Evolutionary conservation across 2,888 invertebrate genomes (phyloP).

Genomic region (Hydropsyche betteni): DNA sequence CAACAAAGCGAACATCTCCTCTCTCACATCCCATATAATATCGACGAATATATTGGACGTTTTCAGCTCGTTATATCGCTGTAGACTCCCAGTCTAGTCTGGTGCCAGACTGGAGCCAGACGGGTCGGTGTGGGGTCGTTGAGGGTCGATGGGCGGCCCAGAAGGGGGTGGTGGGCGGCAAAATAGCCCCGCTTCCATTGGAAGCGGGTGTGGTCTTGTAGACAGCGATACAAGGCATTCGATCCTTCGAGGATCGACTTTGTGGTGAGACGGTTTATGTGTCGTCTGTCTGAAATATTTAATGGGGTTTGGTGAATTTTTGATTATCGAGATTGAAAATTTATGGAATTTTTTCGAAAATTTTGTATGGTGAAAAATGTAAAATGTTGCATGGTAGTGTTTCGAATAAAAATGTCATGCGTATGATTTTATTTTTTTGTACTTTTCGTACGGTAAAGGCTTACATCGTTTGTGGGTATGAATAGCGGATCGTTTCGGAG

Average conservation of each 20-base stretch:
- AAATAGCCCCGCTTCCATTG: neutral
- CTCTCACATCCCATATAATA: neutral
- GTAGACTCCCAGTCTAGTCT: neutral
- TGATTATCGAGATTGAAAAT: neutral
- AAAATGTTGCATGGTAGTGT: too few relatives aligned
- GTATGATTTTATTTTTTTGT: too few relatives aligned
- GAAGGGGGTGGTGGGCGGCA: conserved; percentile 14
- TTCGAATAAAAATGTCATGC: too few relatives aligned
- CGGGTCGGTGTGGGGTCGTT: neutral
- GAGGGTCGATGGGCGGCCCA: neutral
- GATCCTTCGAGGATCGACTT: neutral
- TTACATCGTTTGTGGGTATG: neutral
- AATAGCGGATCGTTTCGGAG: conserved; percentile 12
- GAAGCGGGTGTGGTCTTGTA: conserved; percentile 21
- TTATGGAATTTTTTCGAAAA: neutral
- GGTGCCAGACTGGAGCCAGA: conserved; percentile 5
- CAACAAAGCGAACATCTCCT: too few relatives aligned
- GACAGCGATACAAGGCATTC: conserved; percentile 18
- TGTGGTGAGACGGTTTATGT: neutral
- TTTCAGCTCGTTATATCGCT: neutral
- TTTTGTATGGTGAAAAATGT: too few relatives aligned
- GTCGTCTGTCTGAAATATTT: too few relatives aligned
- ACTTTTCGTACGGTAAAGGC: neutral
- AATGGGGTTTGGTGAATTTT: neutral
- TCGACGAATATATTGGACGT: neutral